A percentile compares a stretch with the other conserved stretches of the same genome.
Evolutionary conservation across 2,113 vertebrate genomes (phyloP).

Genomic region (Serilophus lunatus): DNA sequence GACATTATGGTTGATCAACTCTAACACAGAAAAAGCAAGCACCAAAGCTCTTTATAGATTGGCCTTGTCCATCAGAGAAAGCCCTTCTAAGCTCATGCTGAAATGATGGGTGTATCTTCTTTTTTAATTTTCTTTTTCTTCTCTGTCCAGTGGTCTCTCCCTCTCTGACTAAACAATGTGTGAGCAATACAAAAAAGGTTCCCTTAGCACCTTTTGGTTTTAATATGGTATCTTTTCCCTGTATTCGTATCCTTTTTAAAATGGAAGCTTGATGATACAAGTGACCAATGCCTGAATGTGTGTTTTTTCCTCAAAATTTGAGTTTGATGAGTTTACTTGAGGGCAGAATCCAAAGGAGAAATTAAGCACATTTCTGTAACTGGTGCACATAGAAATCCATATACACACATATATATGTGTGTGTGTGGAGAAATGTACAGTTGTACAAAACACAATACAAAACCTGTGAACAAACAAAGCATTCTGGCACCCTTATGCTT

Average conservation of each 20-base stretch:
- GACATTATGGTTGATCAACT: neutral
- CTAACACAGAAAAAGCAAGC: neutral
- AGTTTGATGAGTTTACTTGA: neutral
- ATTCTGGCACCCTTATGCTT: neutral
- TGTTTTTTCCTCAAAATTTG: neutral
- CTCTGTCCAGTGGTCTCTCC: neutral
- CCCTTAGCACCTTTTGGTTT: neutral
- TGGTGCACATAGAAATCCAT: neutral
- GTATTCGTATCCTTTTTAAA: neutral
- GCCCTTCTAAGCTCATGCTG: neutral
- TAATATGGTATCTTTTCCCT: neutral
- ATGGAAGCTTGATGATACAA: neutral
- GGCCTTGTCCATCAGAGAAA: neutral
- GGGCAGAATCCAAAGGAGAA: neutral
- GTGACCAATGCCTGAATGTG: neutral
- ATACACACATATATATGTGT: neutral
- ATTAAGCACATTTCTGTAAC: neutral
- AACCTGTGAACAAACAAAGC: neutral
- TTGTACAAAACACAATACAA: neutral
- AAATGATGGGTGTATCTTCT: neutral
- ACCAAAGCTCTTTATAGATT: neutral
- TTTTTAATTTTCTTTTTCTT: neutral
- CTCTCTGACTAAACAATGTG: neutral
- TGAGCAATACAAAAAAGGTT: neutral
- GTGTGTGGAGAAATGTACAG: neutral